These are phyloP conservation scores for Ectobius pallidus DNA, from an alignment of 2,888 invertebrate species.

Conservation along the genomic window DNA sequence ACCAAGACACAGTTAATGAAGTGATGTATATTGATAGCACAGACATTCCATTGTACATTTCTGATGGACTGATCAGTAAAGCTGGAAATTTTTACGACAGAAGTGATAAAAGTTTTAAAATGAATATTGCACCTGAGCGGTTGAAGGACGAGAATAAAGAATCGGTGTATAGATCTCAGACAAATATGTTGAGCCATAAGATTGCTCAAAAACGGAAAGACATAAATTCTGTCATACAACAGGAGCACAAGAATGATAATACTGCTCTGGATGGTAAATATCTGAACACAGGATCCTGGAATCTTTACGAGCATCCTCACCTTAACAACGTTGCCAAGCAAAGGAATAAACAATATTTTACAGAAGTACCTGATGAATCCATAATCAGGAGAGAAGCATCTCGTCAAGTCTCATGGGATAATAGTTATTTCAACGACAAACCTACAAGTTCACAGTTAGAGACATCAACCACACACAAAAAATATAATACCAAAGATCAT, in stretches of 20 bases:
- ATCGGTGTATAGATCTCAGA: no score
- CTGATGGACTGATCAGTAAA: neutral
- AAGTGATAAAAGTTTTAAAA: neutral
- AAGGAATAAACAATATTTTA: neutral
- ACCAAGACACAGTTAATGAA: no score
- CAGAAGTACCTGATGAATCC: neutral
- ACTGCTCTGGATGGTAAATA: neutral
- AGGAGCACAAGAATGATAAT: neutral
- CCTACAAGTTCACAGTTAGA: no score
- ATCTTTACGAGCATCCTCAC: neutral
- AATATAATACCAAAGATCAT: neutral
- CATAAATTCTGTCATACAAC: neutral
- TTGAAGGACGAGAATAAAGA: neutral
- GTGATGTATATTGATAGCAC: neutral
- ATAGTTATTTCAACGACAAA: no score
- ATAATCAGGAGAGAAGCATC: neutral
- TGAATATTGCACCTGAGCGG: neutral
- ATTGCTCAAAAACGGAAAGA: neutral
- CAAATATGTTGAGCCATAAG: no score
- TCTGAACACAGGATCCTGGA: neutral
- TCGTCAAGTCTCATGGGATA: neutral
- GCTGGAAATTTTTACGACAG: neutral
- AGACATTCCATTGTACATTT: neutral
- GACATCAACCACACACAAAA: no score
- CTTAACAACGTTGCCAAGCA: neutral